Evolutionary conservation across 2,888 invertebrate species (phyloP), one percentile per base, ranked within the genome.

Genomic region (Phrixothrix hirtus): DNA sequence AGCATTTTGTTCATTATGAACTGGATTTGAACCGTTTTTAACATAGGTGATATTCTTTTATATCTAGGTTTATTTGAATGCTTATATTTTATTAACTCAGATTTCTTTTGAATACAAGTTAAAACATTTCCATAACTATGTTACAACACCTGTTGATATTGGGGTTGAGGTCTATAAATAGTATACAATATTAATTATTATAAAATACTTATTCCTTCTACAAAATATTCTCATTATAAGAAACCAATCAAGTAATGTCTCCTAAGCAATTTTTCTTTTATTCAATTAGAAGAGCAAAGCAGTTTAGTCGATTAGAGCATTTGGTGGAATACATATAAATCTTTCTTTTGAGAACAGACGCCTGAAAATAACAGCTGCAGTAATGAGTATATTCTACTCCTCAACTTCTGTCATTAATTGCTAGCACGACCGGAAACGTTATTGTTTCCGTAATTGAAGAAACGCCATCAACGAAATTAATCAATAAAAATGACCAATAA

Each of bases 331-430:
- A 47, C 47, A 34, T 38, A 47, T 47, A 47, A 47, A 47, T 47
- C 47, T 47, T 49, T 34, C 41, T 9, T 46, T 49, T 41, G 42
- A 42, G 41, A 42, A 35, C 42, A 34, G 39, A 32, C 47, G 48
- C 34, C 29, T 41, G 48, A 17, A 49, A 49, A 36, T 26, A 49
- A 49, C 48, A 49, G 48, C 48, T 49, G 48, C 48, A 42, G 30
- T 42, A 49, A 49, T 36, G 42, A 49, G 48, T 36, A 30, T 14
- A 29, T 16, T 29, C 36, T 27, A 29, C 35, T 35, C 44, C 31
- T 49, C 41, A 49, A 26, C 42, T 42, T 21, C 35, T 21, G 42
- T 38, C 41, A 49, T 49, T 49, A 49, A 49, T 49, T 49, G 42
- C 42, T 15, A 39, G 27, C 35, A 12, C 34, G 39, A 47, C 47